Evolutionary conservation across 2,113 vertebrate species (phyloP).

Genomic region (Eptesicus fuscus): DNA sequence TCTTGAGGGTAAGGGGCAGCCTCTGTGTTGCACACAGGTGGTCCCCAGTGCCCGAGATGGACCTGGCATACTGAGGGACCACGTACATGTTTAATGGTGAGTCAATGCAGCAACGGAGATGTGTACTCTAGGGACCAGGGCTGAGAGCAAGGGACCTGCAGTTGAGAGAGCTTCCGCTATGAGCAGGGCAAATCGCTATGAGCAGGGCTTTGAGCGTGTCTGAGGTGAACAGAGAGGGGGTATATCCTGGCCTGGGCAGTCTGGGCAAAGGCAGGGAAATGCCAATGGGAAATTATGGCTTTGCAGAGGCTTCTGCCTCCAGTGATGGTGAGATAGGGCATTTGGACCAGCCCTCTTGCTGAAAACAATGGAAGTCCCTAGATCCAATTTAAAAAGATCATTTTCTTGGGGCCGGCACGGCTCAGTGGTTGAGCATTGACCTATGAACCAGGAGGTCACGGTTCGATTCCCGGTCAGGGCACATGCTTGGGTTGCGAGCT

Average conservation of each 20-base stretch:
- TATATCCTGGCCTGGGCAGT: not conserved
- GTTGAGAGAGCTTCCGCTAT: not conserved
- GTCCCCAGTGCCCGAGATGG: not conserved
- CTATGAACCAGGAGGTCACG: too few relatives aligned
- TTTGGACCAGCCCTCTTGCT: not conserved
- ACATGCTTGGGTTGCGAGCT: too few relatives aligned
- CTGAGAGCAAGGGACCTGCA: not conserved
- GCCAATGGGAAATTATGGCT: not conserved
- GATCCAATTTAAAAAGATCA: not conserved
- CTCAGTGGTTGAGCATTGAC: too few relatives aligned
- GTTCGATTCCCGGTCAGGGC: too few relatives aligned
- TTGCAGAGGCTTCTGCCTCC: not conserved
- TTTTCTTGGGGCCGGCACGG: not conserved
- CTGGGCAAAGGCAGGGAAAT: not conserved
- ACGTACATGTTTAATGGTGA: not conserved
- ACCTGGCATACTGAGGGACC: not conserved
- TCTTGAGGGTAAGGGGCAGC: not conserved
- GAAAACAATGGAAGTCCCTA: not conserved
- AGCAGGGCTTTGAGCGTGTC: not conserved
- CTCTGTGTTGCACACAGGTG: not conserved
- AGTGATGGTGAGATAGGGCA: too few relatives aligned
- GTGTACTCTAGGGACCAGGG: not conserved
- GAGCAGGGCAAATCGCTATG: not conserved
- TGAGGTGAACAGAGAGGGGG: not conserved
- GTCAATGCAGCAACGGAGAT: accelerated